Evolutionary conservation across 2,888 invertebrate genomes (phyloP), one percentile per base, ranked within the genome.

Genomic region (Hoplodrina ambigua): DNA sequence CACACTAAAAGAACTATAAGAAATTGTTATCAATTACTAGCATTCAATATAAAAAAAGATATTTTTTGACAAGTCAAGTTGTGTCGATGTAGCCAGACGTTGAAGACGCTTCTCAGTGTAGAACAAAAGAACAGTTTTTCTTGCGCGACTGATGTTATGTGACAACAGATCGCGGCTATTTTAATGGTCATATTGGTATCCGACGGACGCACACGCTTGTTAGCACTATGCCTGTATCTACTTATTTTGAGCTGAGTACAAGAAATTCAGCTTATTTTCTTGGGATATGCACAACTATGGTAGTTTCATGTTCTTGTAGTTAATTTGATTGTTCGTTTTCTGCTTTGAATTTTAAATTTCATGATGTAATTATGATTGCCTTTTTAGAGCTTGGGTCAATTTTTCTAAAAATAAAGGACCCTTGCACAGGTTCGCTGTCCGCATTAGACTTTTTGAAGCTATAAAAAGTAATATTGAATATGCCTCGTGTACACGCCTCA

Each of bases 111-210:
- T 58, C 69, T 46, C 53, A 64, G 37, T 60, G 65, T 53, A 44
- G 53, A 53, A 78, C 78, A 81, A 81, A 81, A 78, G 72, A 62
- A 49, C 55, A 63, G 62, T 77, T 78, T 81, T 77, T 77, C 56
- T 58, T 56, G 19, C 25, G 46, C 61, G 55, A 54, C 61, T 71
- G 65, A 81, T 71, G 72, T 66, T 57, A 77, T 65, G 82, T 77
- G 65, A 78, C 78, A 66, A 81, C 77, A 56, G 75, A 79, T 69
- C 67, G 73, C 69, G 69, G 80, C 79, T 75, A 82, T 82, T 80
- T 83, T 84, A 86, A 86, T 89, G 82, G 84, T 79, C 81, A 80
- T 87, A 86, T 87, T 84, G 86, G 84, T 82, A 79, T 80, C 86
- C 81, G 71, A 72, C 73, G 60, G 71, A 64, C 72, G 72, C n/a